These are phyloP conservation scores for Momotus momota DNA, from an alignment of 2,797 vertebrate genomes.

Conservation along the genomic window DNA sequence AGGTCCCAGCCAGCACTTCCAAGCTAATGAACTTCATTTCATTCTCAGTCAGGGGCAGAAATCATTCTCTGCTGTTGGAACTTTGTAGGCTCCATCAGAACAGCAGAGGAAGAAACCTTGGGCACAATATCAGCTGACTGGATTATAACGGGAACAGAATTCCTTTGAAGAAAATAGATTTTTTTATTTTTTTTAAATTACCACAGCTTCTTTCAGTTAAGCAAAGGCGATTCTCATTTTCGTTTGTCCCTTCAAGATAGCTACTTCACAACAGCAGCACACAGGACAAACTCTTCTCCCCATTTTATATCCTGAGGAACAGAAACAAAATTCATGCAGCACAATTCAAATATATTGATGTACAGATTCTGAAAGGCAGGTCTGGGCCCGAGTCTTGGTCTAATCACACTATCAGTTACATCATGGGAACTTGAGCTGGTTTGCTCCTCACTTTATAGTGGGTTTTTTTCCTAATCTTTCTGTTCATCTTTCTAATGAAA, in stretches of 20 bases:
- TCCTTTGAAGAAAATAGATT: neutral
- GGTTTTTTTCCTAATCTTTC: too few species aligned
- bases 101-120: neutral
- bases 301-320: neutral
- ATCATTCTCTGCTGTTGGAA: neutral
- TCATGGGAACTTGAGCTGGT: neutral
- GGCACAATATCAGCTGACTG: neutral
- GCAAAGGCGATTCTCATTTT: neutral
- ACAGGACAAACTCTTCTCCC: neutral
- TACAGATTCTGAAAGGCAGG: neutral
- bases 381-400: accelerated
- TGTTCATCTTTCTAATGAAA: too few species aligned
- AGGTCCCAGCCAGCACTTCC: slow-evolving; percentile 17
- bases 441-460: neutral
- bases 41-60: slow-evolving; percentile 9
- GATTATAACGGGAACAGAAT: neutral
- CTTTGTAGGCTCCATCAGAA: neutral
- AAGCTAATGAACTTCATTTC: slow-evolving; percentile 4
- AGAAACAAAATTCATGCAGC: neutral
- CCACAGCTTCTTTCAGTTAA: neutral
- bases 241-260: neutral
- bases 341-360: neutral
- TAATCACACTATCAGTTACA: accelerated
- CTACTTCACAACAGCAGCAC: neutral
- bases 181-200: neutral